Evolutionary conservation across 2,113 vertebrate genomes (phyloP), one percentile per base, ranked within the genome.

Genomic region (Odocoileus virginianus): DNA sequence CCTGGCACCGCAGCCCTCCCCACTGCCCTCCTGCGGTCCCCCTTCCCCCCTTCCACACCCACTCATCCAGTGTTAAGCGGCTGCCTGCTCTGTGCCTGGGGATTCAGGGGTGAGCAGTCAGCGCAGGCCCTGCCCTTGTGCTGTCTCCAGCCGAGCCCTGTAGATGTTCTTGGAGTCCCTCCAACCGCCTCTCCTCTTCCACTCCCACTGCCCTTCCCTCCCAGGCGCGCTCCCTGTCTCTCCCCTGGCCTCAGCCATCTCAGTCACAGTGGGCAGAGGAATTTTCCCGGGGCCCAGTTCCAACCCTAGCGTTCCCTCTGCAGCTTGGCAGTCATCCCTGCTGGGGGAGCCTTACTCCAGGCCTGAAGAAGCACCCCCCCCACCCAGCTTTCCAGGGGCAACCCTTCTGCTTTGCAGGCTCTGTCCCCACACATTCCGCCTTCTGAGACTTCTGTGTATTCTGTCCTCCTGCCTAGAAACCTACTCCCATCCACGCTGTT

Each of bases 401-500:
- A 74, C 27, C 79, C 40, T 84, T 81, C 81, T 47, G 40, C 17
- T 3, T 33, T 0, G 2, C 12, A 60, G 89, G 64, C 61, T 43
- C 3, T 33, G 10, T 52, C 61, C 19, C 33, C 57, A 74, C 25
- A 27, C 16, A 27, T 4, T 19, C 61, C 36, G 50, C 40, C 50
- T 71, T 25, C 52, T 23, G 47, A 71, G n/a, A 30, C 9, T 13
- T 79, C 67, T 54, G 89, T 36, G 17, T 3, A 3, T 16, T 47
- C 30, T 27, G 55, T 27, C 54, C 47, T 58, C 50, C 33, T 15
- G 52, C 19, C 79, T 55, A 2, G 47, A 67, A n/a, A 7, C 40
- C 55, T 19, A 16, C 33, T 17, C 23, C 2, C 23, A n/a, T 55
- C 93, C 13, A 0, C 0, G 0, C 1, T 2, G 27, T 45, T 33